A percentile compares a stretch with the other conserved stretches of the same genome.
Evolutionary conservation across 2,797 vertebrate genomes (phyloP).

Genomic region (Megalops cyprinoides): DNA sequence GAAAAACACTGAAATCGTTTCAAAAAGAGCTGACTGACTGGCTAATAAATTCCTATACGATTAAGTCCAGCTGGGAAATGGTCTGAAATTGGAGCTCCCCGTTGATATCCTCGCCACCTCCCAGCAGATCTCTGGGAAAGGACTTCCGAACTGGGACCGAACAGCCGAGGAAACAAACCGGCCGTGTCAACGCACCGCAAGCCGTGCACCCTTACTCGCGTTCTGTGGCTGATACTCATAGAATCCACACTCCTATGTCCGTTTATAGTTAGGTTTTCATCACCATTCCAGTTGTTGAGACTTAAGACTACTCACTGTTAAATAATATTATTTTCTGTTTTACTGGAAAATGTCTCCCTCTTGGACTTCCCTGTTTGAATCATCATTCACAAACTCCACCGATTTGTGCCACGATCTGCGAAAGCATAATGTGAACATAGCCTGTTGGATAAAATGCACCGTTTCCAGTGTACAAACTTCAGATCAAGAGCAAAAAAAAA

Average conservation of each 20-base stretch:
- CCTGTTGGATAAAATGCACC: conserved; percentile 34
- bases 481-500: not conserved
- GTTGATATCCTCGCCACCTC: not conserved
- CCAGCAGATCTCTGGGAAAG: conserved; percentile 39
- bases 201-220: conserved; percentile 46
- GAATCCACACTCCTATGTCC: conserved; percentile 2
- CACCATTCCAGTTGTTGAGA: conserved; percentile 56
- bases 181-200: conserved; percentile 41
- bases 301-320: conserved; percentile 34
- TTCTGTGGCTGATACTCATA: conserved; percentile 16
- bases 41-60: not conserved
- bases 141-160: conserved; percentile 64
- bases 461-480: conserved; percentile 19
- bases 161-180: conserved; percentile 17
- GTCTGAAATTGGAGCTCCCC: not conserved
- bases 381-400: conserved; percentile 60
- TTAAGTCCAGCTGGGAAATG: not conserved
- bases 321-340: conserved; percentile 37
- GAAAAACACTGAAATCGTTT: not conserved
- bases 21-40: not conserved
- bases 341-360: conserved; percentile 31
- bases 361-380: conserved; percentile 39
- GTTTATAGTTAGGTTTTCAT: conserved; percentile 38
- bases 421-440: conserved; percentile 29
- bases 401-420: conserved; percentile 32